A percentile compares a stretch with the other conserved stretches of the same genome.
Evolutionary conservation across 1,140 invertebrate species (phyloP).

Genomic region (Phthorimaea operculella): DNA sequence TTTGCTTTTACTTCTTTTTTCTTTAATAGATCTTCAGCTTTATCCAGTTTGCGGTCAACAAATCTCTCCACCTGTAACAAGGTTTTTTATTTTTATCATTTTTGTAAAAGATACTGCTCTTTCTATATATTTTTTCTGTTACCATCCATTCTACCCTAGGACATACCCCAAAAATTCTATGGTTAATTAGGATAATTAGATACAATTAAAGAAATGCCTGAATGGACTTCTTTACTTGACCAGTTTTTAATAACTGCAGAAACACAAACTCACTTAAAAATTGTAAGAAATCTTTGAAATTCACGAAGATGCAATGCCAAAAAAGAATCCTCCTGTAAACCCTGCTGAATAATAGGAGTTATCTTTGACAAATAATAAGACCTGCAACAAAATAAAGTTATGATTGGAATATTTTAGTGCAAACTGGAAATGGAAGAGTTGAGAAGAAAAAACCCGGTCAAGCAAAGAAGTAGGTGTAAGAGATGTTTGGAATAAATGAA

Average conservation of each 20-base stretch:
- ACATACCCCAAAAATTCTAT: too few species aligned
- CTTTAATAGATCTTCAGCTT: conserved; percentile 77
- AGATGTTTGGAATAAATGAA: background rate
- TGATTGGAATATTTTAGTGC: conserved; percentile 7
- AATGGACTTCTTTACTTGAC: background rate
- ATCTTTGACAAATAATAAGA: conserved; percentile 76
- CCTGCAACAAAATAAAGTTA: conserved; percentile 72
- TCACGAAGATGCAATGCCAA: conserved; percentile 75
- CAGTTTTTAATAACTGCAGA: background rate
- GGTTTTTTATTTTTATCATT: background rate
- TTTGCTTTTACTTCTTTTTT: conserved; percentile 74
- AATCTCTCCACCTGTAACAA: conserved; percentile 78
- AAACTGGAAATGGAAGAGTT: background rate
- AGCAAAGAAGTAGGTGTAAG: conserved; percentile 11
- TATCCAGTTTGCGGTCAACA: conserved; percentile 81
- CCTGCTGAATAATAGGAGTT: conserved; percentile 83
- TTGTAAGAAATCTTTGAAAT: conserved; percentile 23
- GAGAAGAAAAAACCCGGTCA: conserved; percentile 2
- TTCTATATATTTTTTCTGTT: too few species aligned
- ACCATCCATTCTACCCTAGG: too few species aligned
- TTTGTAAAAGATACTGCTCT: too few species aligned
- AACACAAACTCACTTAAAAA: conserved; percentile 8
- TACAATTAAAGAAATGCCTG: too few species aligned
- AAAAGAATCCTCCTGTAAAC: conserved; percentile 87
- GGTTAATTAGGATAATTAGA: too few species aligned